A percentile compares a stretch with the other conserved stretches of the same genome.
Evolutionary conservation across 2,113 vertebrate species (phyloP).

Genomic region (Progne subis): DNA sequence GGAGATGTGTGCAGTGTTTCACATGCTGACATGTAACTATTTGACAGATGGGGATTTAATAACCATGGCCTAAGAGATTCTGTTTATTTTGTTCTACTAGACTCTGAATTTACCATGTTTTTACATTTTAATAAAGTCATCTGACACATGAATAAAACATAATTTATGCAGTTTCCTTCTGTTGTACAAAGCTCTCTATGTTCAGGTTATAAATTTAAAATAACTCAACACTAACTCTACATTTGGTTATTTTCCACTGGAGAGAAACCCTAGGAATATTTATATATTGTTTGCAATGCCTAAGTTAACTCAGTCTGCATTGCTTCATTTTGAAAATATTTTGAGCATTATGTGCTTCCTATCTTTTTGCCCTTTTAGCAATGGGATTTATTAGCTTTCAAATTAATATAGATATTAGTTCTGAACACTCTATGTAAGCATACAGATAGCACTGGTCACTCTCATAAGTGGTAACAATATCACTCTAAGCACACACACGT

Average conservation of each 20-base stretch:
- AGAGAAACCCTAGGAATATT: neutral
- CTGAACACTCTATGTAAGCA: neutral
- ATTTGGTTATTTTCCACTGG: neutral
- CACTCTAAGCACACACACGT: neutral
- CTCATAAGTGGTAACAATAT: neutral
- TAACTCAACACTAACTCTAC: neutral
- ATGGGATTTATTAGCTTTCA: neutral
- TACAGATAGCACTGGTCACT: neutral
- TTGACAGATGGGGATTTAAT: neutral
- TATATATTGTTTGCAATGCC: neutral
- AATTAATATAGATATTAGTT: neutral
- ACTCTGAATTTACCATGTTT: neutral
- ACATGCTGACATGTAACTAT: neutral
- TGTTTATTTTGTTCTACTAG: neutral
- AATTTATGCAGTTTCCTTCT: neutral
- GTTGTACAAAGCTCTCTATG: neutral
- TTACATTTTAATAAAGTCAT: neutral
- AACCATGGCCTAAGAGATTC: neutral
- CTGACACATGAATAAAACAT: neutral
- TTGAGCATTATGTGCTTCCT: neutral
- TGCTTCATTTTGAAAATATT: neutral
- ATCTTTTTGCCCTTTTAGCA: neutral
- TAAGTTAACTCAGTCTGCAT: neutral
- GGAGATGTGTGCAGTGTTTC: neutral
- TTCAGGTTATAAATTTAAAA: conserved; percentile 11